Evolutionary conservation across 2,797 vertebrate genomes (phyloP).

Genomic region (Sebastes matsubarae): DNA sequence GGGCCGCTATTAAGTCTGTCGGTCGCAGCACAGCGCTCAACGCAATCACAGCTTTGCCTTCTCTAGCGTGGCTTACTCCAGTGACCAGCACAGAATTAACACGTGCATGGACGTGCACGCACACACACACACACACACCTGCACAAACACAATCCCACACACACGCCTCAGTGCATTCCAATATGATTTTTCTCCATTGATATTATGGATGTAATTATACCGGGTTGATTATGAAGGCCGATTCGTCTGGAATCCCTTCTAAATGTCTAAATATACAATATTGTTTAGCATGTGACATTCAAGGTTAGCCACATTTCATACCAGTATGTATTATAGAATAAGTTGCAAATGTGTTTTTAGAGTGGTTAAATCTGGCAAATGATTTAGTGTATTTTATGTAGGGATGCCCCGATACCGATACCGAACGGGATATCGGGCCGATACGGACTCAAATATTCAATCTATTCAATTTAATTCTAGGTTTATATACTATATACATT

Average conservation of each 20-base stretch:
- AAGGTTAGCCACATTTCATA: conserved; percentile 21
- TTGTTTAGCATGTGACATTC: conserved; percentile 35
- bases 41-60: conserved; percentile 85
- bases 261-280: conserved; percentile 66
- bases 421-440: too few relatives aligned
- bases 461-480: too few relatives aligned
- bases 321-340: conserved; percentile 9
- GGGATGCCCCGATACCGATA: too few relatives aligned
- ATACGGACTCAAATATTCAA: too few relatives aligned
- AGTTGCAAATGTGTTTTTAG: not conserved
- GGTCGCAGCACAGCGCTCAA: conserved; percentile 73
- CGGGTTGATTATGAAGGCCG: conserved; percentile 72
- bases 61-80: conserved; percentile 82
- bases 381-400: not conserved
- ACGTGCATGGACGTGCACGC: conserved; percentile 51
- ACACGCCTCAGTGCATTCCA: conserved; percentile 80
- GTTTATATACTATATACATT: too few relatives aligned
- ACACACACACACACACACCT: conserved; percentile 11
- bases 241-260: conserved; percentile 67
- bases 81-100: conserved; percentile 83
- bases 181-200: conserved; percentile 82
- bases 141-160: conserved; percentile 15
- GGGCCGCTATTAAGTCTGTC: conserved; percentile 80
- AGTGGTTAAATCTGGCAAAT: not conserved
- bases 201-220: conserved; percentile 83